Conservation (phyloP, 2,113 vertebrate genomes). For the Arenaria interpres region DNA sequence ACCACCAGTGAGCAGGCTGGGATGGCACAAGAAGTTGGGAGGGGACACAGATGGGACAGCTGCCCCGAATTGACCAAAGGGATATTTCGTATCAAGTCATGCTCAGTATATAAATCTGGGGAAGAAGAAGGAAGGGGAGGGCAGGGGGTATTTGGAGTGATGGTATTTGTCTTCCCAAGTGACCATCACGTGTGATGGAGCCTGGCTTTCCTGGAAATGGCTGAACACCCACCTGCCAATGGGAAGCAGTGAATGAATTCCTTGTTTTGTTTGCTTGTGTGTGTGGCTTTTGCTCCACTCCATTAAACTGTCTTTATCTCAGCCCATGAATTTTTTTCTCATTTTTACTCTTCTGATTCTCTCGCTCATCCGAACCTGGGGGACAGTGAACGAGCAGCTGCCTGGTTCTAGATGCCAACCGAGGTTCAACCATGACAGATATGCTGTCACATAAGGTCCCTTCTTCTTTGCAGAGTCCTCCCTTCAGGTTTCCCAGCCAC, state of each 20-base stretch:
- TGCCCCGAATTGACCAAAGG: neutral
- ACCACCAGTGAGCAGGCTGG: neutral
- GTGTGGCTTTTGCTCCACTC: neutral
- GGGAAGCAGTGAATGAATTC: neutral
- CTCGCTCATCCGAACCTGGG: neutral
- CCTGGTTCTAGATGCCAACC: neutral
- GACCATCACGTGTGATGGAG: neutral
- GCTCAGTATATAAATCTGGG: neutral
- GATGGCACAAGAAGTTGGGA: neutral
- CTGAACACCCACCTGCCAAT: neutral
- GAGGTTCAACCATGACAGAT: neutral
- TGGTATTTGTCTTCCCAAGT: neutral
- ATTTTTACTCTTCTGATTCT: neutral
- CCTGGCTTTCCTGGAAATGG: neutral
- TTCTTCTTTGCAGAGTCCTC: neutral
- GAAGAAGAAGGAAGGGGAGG: neutral
- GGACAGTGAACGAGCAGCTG: neutral
- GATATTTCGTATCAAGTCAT: neutral
- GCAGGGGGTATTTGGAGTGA: neutral
- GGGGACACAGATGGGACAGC: neutral
- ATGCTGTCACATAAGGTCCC: neutral
- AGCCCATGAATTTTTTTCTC: neutral
- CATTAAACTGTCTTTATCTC: neutral
- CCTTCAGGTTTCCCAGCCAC: neutral
- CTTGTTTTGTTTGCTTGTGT: neutral